Evolutionary conservation across 2,797 vertebrate species (phyloP).

Genomic region (Vespertilio murinus): DNA sequence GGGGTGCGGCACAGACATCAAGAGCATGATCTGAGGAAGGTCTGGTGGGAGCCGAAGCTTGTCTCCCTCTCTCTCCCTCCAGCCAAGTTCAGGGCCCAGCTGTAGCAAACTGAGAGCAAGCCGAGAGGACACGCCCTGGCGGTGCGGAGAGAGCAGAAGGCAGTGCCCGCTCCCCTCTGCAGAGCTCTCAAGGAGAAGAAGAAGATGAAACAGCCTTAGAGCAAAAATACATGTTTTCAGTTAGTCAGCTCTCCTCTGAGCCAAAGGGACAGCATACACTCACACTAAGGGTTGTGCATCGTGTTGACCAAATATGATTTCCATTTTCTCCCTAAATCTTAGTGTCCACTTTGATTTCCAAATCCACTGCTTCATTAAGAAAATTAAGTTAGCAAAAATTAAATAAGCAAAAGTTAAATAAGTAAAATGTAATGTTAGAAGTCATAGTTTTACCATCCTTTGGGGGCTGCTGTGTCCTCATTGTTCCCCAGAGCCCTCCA

Average conservation of each 20-base stretch:
- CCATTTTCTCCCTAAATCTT: not conserved
- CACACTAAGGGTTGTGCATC: not conserved
- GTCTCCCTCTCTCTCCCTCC: not conserved
- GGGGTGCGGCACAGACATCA: fast-evolving
- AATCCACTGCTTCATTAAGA: not conserved
- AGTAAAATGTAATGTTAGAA: not conserved
- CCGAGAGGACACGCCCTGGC: not conserved
- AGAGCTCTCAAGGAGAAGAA: not conserved
- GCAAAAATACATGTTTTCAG: not conserved
- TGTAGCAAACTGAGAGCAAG: not conserved
- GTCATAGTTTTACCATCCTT: not conserved
- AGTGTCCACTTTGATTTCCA: not conserved
- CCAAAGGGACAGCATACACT: not conserved
- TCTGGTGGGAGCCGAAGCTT: not conserved
- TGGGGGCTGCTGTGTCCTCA: not conserved
- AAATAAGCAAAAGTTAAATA: not conserved
- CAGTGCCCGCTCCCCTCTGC: fast-evolving
- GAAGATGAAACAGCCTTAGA: not conserved
- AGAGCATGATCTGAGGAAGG: no score
- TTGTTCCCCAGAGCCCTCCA: not conserved
- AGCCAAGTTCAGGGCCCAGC: not conserved
- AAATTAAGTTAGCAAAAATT: not conserved
- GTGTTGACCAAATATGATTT: not conserved
- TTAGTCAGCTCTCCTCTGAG: not conserved
- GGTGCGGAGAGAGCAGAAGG: not conserved